These are phyloP conservation scores for Sorex maritimensis DNA, from an alignment of 2,797 vertebrate species.

Conservation along the genomic window DNA sequence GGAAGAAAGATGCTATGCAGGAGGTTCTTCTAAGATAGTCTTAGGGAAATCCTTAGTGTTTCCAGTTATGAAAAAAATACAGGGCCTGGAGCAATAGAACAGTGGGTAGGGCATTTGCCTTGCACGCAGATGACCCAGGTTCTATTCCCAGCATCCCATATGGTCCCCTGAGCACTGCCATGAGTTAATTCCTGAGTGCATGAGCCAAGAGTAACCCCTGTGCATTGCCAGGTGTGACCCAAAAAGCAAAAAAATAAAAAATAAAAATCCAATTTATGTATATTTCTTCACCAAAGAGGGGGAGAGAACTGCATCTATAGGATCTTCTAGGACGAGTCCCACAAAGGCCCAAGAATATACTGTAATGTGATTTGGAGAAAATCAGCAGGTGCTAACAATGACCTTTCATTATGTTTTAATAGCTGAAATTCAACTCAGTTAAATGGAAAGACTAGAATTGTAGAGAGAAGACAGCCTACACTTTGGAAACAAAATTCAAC, in stretches of 20 bases:
- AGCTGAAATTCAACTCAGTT: constrained; percentile 28
- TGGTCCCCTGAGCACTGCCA: too few species aligned
- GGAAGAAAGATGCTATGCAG: not conserved
- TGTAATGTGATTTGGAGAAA: not conserved
- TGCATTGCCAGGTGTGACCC: too few species aligned
- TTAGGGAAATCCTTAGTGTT: not conserved
- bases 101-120: not conserved
- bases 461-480: not conserved
- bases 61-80: constrained; percentile 33
- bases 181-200: too few species aligned
- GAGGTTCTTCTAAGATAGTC: constrained; percentile 1
- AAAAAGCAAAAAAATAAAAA: too few species aligned
- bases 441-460: not conserved
- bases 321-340: not conserved
- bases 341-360: too few species aligned
- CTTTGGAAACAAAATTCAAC: constrained; percentile 19
- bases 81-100: too few species aligned
- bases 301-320: not conserved
- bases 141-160: too few species aligned
- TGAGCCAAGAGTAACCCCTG: too few species aligned
- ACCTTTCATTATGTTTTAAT: not conserved
- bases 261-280: too few species aligned
- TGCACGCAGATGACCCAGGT: too few species aligned
- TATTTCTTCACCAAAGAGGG: constrained; percentile 46
- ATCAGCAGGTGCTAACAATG: constrained; percentile 13